phyloP scores from a whole-genome alignment of 2,888 invertebrate species.

The Orchestes rusci region DNA sequence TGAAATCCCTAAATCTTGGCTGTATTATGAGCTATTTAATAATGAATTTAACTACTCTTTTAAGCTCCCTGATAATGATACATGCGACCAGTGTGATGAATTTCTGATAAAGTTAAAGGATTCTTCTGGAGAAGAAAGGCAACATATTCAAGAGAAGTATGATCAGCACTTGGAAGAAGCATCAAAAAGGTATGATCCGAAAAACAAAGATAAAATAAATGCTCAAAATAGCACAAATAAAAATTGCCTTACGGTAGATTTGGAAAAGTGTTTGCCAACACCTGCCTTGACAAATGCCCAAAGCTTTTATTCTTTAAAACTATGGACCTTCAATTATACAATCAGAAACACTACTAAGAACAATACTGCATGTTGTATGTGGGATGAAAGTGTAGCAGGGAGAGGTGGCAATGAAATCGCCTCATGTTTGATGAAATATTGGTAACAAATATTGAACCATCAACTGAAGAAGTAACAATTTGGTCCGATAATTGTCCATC shows the following conservation, averaged over 20 bases:
- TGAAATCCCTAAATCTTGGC: constrained; percentile 7
- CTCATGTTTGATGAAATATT: constrained; percentile 26
- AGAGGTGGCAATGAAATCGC: constrained; percentile 29
- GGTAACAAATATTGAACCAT: constrained; percentile 9
- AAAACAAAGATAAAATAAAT: constrained; percentile 18
- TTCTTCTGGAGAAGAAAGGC: constrained; percentile 4
- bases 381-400: constrained; percentile 26
- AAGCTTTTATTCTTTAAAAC: constrained; percentile 24
- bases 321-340: constrained; percentile 23
- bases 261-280: constrained; percentile 26
- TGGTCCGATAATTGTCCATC: constrained; percentile 27
- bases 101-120: constrained; percentile 5
- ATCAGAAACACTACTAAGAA: constrained; percentile 14
- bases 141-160: constrained; percentile 9
- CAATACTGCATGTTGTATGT: constrained; percentile 21
- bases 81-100: constrained; percentile 11
- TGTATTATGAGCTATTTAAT: constrained; percentile 1
- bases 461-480: constrained; percentile 19
- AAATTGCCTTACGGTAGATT: constrained; percentile 20
- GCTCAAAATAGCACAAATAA: constrained; percentile 4
- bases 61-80: constrained; percentile 14
- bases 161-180: constrained; percentile 20
- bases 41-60: constrained; percentile 9
- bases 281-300: constrained; percentile 20
- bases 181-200: constrained; percentile 12